Evolutionary conservation across 2,888 invertebrate species (phyloP).

Genomic region (Heteromurus nitidus): DNA sequence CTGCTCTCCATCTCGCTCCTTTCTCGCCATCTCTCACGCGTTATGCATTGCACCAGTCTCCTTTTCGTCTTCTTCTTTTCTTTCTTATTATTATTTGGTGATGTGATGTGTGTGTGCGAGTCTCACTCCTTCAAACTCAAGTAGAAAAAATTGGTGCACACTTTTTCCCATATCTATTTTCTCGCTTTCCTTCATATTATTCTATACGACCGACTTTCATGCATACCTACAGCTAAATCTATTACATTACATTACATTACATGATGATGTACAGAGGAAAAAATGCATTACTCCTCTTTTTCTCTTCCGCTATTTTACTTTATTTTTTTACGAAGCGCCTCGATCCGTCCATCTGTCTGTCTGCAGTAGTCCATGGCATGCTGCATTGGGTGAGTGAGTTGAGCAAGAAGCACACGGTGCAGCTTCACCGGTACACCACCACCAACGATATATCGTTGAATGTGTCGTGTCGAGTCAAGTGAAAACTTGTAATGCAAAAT

Average conservation of each 20-base stretch:
- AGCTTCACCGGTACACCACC: neutral
- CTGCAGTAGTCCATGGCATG: neutral
- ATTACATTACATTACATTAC: slow-evolving; percentile 4
- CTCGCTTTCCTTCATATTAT: slow-evolving; percentile 7
- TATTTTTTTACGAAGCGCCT: slow-evolving; percentile 31
- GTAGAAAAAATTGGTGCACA: neutral
- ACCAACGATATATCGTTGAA: neutral
- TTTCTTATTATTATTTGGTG: slow-evolving; percentile 64
- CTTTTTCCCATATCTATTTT: slow-evolving; percentile 8
- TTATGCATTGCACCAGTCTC: slow-evolving; percentile 64
- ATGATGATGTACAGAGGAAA: neutral
- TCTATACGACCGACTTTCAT: slow-evolving; percentile 8
- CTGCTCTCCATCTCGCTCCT: neutral
- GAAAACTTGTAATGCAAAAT: slow-evolving; percentile 46
- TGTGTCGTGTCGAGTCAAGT: slow-evolving; percentile 6
- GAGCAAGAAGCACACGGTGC: too few relatives aligned
- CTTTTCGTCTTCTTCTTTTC: slow-evolving; percentile 56
- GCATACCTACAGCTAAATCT: too few relatives aligned
- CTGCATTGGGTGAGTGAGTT: neutral
- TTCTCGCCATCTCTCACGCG: neutral
- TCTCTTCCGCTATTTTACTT: slow-evolving; percentile 34
- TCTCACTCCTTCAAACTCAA: slow-evolving; percentile 50
- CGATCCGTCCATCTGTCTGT: slow-evolving; percentile 58
- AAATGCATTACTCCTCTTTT: slow-evolving; percentile 23
- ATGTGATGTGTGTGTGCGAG: slow-evolving; percentile 55